phyloP scores from a whole-genome alignment of 2,888 invertebrate genomes.

The Clivina fossor region DNA sequence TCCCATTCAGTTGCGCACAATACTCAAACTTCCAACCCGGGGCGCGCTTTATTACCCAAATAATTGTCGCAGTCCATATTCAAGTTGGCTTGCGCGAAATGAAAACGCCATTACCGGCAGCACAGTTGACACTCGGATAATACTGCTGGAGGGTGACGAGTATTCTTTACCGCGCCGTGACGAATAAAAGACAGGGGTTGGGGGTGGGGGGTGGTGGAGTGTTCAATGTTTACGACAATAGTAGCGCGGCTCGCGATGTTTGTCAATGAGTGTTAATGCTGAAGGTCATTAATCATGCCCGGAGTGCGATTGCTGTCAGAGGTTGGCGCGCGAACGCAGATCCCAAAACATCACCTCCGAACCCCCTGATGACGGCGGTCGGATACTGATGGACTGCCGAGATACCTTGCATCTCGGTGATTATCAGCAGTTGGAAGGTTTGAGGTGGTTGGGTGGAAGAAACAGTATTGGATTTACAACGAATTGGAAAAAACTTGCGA shows the following conservation, averaged over 20 bases:
- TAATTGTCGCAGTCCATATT: too few species aligned
- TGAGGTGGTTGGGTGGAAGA: too few species aligned
- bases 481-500: too few species aligned
- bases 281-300: conserved; percentile 29
- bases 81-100: too few species aligned
- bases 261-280: conserved; percentile 35
- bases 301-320: too few species aligned
- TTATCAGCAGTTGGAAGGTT: conserved; percentile 31
- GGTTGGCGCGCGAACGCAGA: conserved; percentile 15
- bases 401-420: conserved; percentile 31
- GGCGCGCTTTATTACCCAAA: too few species aligned
- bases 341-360: conserved; percentile 22
- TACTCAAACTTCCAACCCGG: too few species aligned
- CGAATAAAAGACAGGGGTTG: not conserved
- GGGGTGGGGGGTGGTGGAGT: not conserved
- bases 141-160: too few species aligned
- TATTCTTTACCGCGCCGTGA: too few species aligned
- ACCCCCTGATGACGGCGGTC: too few species aligned
- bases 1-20: too few species aligned
- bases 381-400: conserved; percentile 34
- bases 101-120: not conserved
- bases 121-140: conserved; percentile 12
- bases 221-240: conserved; percentile 20
- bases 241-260: conserved; percentile 27
- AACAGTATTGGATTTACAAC: too few species aligned